Conservation (phyloP, 2,888 invertebrate genomes). For the Acanthosoma haemorrhoidale region DNA sequence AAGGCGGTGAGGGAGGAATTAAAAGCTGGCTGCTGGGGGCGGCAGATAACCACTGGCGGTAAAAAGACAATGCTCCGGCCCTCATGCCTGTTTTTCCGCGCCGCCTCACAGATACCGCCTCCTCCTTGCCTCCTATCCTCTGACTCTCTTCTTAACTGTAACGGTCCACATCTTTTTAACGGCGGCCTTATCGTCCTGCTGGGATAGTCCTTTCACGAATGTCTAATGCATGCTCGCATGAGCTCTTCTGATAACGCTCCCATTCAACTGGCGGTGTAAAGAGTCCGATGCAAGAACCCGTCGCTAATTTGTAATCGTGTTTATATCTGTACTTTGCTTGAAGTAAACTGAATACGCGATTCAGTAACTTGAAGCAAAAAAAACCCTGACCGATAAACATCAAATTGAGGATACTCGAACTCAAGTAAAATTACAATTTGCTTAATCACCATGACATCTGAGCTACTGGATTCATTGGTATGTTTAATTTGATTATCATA, state of each 20-base stretch:
- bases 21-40: constrained; percentile 2
- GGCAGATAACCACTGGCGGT: neutral
- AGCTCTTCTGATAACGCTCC: neutral
- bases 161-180: neutral
- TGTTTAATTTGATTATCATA: too few species aligned
- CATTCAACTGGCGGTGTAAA: neutral
- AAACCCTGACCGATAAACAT: too few species aligned
- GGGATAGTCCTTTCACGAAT: neutral
- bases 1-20: constrained; percentile 1
- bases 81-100: constrained; percentile 12
- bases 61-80: neutral
- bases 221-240: constrained; percentile 13
- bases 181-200: neutral
- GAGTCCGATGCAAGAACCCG: neutral
- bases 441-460: too few species aligned
- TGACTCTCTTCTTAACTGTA: too few species aligned
- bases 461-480: too few species aligned
- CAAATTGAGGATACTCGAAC: too few species aligned
- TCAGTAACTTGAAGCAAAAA: too few species aligned
- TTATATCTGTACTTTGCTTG: too few species aligned
- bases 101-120: neutral
- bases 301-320: neutral
- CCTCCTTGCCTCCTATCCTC: too few species aligned
- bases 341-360: too few species aligned
- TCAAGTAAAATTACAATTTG: too few species aligned